Percentiles rank a stretch among this genome's conserved stretches.
Conservation (phyloP, 2,113 vertebrate genomes). For the Girardinichthys multiradiatus region DNA sequence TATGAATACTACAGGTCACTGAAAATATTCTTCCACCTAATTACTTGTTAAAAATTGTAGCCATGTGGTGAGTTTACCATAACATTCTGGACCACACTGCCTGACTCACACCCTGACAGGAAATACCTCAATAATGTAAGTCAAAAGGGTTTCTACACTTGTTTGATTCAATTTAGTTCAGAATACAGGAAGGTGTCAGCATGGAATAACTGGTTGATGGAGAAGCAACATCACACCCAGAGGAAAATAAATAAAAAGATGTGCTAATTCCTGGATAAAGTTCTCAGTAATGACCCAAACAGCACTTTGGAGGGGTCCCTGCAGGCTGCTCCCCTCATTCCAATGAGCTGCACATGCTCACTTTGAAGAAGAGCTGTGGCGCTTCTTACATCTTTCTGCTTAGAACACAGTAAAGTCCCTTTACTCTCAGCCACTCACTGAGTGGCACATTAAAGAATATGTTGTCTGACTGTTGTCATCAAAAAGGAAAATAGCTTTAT, state of each 20-base stretch:
- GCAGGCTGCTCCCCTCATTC: background rate
- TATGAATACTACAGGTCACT: too few species aligned
- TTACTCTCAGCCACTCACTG: constrained; percentile 1
- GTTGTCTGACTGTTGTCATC: background rate
- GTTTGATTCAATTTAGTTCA: background rate
- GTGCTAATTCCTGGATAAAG: background rate
- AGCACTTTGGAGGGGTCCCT: constrained; percentile 15
- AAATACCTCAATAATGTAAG: background rate
- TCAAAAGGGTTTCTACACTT: constrained; percentile 7
- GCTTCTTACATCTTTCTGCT: background rate
- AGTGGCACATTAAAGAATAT: background rate
- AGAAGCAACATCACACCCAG: background rate
- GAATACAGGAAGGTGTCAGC: background rate
- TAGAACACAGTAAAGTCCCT: constrained; percentile 9
- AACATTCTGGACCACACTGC: background rate
- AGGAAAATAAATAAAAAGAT: background rate
- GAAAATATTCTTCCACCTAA: too few species aligned
- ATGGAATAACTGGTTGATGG: background rate
- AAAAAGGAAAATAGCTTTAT: background rate
- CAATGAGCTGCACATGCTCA: background rate
- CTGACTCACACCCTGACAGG: too few species aligned
- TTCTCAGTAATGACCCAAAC: constrained; percentile 4
- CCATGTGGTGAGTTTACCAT: background rate
- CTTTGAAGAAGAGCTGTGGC: constrained; percentile 14
- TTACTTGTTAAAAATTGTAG: background rate